phyloP scores from a whole-genome alignment of 2,888 invertebrate species.

The Scrobipalpa atriplicella region DNA sequence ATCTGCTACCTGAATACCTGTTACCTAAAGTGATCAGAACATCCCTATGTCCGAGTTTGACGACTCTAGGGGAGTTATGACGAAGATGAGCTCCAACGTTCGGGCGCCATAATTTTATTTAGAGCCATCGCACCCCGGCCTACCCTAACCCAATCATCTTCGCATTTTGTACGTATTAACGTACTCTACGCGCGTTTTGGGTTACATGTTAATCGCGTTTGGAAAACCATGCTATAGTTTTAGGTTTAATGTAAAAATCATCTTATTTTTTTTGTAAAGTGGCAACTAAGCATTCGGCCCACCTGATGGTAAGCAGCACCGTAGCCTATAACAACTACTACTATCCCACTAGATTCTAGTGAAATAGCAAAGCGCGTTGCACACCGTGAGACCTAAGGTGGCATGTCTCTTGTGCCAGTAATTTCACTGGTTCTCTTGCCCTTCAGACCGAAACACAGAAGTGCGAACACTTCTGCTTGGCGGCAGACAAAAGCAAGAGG shows the following conservation, averaged over 20 bases:
- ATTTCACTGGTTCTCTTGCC: too few relatives aligned
- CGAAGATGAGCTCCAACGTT: constrained; percentile 57
- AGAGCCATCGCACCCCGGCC: constrained; percentile 44
- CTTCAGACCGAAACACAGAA: too few relatives aligned
- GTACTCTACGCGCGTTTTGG: constrained; percentile 34
- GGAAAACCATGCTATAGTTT: not conserved
- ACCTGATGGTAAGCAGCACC: too few relatives aligned
- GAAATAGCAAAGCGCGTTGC: too few relatives aligned
- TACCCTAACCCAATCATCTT: constrained; percentile 64
- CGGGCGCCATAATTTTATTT: constrained; percentile 67
- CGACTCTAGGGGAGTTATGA: constrained; percentile 51
- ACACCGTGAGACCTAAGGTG: too few relatives aligned
- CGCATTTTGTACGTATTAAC: constrained; percentile 59
- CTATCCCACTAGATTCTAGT: too few relatives aligned
- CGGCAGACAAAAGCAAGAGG: too few relatives aligned
- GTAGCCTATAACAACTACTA: too few relatives aligned
- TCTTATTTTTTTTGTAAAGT: too few relatives aligned
- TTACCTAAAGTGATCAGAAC: not conserved
- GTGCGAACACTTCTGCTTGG: too few relatives aligned
- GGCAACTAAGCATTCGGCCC: too few relatives aligned
- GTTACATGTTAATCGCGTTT: constrained; percentile 39
- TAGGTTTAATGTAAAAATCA: not conserved
- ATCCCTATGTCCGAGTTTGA: constrained; percentile 27
- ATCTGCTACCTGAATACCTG: not conserved
- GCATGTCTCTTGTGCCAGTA: too few relatives aligned